Evolutionary conservation across 2,888 invertebrate genomes (phyloP), one percentile per base, ranked within the genome.

Genomic region (Ectemnius continuus): DNA sequence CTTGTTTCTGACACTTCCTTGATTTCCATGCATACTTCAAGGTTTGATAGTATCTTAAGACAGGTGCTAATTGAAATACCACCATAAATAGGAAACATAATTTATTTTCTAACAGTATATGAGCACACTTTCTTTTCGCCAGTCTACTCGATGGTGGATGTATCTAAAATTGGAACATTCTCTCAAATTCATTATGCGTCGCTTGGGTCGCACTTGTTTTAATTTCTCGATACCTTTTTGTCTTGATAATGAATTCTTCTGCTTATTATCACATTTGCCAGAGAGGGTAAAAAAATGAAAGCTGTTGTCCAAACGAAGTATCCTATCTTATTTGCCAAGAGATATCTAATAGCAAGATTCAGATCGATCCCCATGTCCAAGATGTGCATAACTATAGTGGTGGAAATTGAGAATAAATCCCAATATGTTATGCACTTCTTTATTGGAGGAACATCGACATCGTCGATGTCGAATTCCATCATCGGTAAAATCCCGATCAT

Each of bases 181-280:
- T 61, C 48, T 45, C 11, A 11, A 18, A 28, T 14, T 46, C 45
- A 65, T 20, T 36, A 57, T 11, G 26, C 11, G 45, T 46, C 13
- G 61, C n/a, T 16, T 62, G 65, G 18, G 4, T 11, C 45, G 5
- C 57, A 46, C 20, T 45, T 0, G 14, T 26, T 45, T 2, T 26
- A 59, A 61, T n/a, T 18, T 13, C 28, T 79, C 16, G 4, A 52
- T 78, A 90, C 90, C 88, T 89, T 78, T 65, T 82, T 70, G 79
- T 91, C 89, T 80, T 90, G 89, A 52, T 80, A 75, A 70, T 88
- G 95, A 96, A 96, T 96, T 90, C 94, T 91, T 79, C 94, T 92
- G 64, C 95, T 96, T 66, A 96, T 94, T 13, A 94, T 93, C 13
- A 95, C 95, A 88, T 95, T 96, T 36, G 96, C 94, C 77, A 96